phyloP scores from a whole-genome alignment of 1,140 invertebrate genomes.

The Drosophila kepulauana region DNA sequence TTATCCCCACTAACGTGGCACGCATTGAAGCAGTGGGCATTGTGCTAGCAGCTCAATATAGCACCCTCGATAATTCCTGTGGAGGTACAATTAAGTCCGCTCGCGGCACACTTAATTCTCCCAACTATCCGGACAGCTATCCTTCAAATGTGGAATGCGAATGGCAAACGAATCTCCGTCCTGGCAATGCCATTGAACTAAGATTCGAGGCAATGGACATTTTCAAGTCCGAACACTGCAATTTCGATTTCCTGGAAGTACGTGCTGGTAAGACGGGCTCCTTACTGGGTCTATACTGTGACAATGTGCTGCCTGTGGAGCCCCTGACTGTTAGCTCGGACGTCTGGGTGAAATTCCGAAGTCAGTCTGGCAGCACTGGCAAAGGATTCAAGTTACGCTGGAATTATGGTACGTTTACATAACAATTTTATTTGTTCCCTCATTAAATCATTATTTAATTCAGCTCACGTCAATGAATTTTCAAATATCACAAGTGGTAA shows the following conservation, averaged over 20 bases:
- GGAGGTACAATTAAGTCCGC: constrained; percentile 89
- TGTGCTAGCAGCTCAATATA: constrained; percentile 55
- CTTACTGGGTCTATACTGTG: constrained; percentile 90
- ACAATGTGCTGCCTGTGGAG: constrained; percentile 86
- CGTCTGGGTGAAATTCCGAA: constrained; percentile 94
- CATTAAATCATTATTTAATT: not conserved
- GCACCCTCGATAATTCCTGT: constrained; percentile 86
- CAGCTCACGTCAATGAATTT: constrained; percentile 69
- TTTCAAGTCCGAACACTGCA: constrained; percentile 89
- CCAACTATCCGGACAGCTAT: constrained; percentile 92
- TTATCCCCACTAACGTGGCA: constrained; percentile 55
- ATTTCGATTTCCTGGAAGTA: constrained; percentile 94
- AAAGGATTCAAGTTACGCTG: constrained; percentile 92
- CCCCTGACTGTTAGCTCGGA: constrained; percentile 86
- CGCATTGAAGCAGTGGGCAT: constrained; percentile 43
- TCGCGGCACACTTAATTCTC: constrained; percentile 90
- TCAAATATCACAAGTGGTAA: constrained; percentile 85
- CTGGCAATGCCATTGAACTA: constrained; percentile 89
- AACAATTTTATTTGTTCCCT: not conserved
- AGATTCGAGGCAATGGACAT: constrained; percentile 90
- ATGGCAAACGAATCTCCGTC: constrained; percentile 89
- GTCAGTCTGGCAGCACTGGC: constrained; percentile 87
- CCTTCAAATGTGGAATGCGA: constrained; percentile 90
- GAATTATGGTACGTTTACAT: constrained; percentile 86
- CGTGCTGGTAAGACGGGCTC: constrained; percentile 88